phyloP scores from a whole-genome alignment of 2,113 vertebrate genomes.

The Cariama cristata region DNA sequence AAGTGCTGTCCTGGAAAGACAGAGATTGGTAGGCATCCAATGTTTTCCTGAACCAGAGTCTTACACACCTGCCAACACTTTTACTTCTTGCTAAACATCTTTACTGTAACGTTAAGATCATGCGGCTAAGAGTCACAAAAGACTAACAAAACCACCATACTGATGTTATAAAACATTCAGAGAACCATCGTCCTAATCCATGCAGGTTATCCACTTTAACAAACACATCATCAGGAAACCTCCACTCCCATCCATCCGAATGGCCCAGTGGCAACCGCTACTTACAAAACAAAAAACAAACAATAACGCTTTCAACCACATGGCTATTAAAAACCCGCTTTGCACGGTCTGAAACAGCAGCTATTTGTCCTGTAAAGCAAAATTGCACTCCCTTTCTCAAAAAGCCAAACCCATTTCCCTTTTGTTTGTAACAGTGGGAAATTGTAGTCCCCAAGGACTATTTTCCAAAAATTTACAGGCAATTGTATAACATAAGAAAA shows the following conservation, averaged over 20 bases:
- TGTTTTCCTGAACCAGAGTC: background rate
- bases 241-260: background rate
- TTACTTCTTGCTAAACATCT: background rate
- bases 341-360: background rate
- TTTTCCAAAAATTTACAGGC: background rate
- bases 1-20: background rate
- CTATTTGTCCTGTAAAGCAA: background rate
- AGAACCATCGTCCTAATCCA: background rate
- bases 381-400: background rate
- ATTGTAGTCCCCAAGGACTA: background rate
- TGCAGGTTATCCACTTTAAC: background rate
- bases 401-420: background rate
- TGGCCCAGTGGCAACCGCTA: background rate
- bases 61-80: background rate
- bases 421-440: background rate
- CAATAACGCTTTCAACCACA: background rate
- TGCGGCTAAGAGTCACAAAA: background rate
- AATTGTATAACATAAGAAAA: background rate
- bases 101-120: background rate
- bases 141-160: background rate
- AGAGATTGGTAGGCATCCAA: accelerated
- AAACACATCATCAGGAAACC: background rate
- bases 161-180: background rate
- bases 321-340: background rate
- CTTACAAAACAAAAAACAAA: background rate